phyloP scores from a whole-genome alignment of 2,113 vertebrate genomes.

The Coracopsis vasa region DNA sequence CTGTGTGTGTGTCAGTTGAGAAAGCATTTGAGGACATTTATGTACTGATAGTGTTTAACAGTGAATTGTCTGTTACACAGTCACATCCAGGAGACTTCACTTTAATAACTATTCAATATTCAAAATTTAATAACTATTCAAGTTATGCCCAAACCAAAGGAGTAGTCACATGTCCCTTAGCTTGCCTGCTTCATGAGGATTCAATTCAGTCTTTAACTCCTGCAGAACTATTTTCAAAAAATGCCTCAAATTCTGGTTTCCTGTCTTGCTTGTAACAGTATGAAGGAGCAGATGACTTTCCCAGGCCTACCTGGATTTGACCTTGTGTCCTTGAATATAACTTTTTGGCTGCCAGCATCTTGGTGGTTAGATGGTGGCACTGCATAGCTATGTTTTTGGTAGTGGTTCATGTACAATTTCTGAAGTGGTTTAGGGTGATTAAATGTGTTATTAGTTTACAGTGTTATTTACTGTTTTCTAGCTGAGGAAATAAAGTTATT shows the following conservation, averaged over 20 bases:
- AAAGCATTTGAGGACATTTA: neutral
- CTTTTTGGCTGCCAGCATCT: neutral
- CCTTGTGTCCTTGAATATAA: neutral
- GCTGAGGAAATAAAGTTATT: neutral
- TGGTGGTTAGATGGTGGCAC: neutral
- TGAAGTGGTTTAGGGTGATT: neutral
- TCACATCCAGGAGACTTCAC: neutral
- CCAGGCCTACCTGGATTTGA: neutral
- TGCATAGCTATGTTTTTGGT: neutral
- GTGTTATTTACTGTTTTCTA: neutral
- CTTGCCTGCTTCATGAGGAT: neutral
- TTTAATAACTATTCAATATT: neutral
- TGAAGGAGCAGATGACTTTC: neutral
- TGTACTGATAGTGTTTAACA: neutral
- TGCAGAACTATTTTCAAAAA: neutral
- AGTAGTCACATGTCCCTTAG: neutral
- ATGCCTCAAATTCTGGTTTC: neutral
- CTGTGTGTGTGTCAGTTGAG: neutral
- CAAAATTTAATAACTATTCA: neutral
- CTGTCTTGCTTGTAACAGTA: neutral
- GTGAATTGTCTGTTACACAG: neutral
- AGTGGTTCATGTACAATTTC: neutral
- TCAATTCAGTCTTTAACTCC: neutral
- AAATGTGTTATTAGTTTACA: neutral
- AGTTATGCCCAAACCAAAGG: neutral